Percentiles rank a stretch among this genome's conserved stretches.
phyloP scores from a whole-genome alignment of 2,113 vertebrate species.

The Syrmaticus mikado region DNA sequence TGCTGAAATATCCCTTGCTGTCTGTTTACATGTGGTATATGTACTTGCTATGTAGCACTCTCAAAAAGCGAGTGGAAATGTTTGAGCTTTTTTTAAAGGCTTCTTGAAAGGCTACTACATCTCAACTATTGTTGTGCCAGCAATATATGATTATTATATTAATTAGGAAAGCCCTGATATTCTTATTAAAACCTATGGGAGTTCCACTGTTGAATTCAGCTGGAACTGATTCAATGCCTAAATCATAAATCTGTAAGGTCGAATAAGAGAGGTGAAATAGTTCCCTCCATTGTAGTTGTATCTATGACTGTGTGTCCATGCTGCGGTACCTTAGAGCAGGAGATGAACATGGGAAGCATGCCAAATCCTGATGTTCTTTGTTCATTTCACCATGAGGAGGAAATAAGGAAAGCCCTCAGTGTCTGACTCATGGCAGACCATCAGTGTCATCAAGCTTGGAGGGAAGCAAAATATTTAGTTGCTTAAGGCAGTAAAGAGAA shows the following conservation, averaged over 20 bases:
- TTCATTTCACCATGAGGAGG: not conserved
- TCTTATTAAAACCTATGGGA: not conserved
- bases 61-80: not conserved
- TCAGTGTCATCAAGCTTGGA: not conserved
- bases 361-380: not conserved
- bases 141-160: not conserved
- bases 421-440: not conserved
- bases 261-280: not conserved
- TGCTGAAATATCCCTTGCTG: not conserved
- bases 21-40: not conserved
- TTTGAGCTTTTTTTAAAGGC: not conserved
- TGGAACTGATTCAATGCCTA: not conserved
- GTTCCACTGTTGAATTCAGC: not conserved
- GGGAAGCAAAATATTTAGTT: not conserved
- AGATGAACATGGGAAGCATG: not conserved
- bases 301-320: rapidly evolving
- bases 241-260: not conserved
- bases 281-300: not conserved
- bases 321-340: not conserved
- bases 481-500: not conserved
- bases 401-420: not conserved
- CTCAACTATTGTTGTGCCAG: not conserved
- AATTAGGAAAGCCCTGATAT: not conserved
- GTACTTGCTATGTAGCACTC: not conserved
- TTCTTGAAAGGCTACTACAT: not conserved